Evolutionary conservation across 2,888 invertebrate genomes (phyloP).

Genomic region (Pycnomerus fuliginosus): DNA sequence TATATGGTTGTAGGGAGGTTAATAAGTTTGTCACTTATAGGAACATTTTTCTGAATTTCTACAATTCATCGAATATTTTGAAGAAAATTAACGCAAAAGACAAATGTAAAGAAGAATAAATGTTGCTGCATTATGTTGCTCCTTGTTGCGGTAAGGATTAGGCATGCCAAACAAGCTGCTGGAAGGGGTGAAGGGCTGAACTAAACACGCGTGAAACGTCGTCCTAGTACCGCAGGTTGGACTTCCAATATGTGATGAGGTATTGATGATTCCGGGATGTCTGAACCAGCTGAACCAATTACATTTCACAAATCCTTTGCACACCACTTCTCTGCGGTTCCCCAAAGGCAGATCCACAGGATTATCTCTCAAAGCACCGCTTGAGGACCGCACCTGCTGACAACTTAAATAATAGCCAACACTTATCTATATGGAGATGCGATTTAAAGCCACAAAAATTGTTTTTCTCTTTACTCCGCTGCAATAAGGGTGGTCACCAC

Average conservation of each 20-base stretch:
- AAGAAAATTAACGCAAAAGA: no score
- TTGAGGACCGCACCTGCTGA: constrained; percentile 39
- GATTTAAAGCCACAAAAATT: constrained; percentile 35
- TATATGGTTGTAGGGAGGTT: no score
- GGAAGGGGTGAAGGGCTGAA: no score
- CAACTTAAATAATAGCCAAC: constrained; percentile 40
- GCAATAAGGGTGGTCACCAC: not conserved
- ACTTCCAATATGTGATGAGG: constrained; percentile 56
- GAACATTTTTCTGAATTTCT: no score
- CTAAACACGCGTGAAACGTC: no score
- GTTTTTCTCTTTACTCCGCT: constrained; percentile 26
- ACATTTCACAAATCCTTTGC: constrained; percentile 55
- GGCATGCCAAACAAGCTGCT: no score
- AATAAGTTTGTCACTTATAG: no score
- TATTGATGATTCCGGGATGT: constrained; percentile 64
- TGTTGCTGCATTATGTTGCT: no score
- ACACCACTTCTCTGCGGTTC: constrained; percentile 40
- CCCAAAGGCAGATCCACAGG: constrained; percentile 41
- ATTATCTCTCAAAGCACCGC: constrained; percentile 25
- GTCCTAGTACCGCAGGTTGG: no score
- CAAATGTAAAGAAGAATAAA: no score
- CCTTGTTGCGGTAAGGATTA: no score
- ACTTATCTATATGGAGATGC: constrained; percentile 40
- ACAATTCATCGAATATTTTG: no score
- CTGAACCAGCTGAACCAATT: constrained; percentile 66